phyloP scores from a whole-genome alignment of 2,113 vertebrate species.

The Pollachius pollachius region DNA sequence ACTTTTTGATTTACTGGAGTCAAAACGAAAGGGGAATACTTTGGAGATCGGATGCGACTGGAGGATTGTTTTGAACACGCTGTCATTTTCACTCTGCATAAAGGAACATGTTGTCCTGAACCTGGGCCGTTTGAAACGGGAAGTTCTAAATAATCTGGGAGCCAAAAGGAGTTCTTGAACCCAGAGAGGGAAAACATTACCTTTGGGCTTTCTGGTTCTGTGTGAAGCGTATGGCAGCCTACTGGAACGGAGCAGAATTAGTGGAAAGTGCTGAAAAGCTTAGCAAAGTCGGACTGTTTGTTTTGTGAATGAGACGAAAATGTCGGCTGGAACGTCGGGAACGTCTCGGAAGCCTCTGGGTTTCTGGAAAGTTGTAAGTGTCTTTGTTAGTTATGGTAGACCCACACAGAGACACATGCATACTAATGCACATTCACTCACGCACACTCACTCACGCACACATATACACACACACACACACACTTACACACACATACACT shows the following conservation, averaged over 20 bases:
- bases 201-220: conserved; percentile 29
- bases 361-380: conserved; percentile 57
- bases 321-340: conserved; percentile 31
- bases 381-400: conserved; percentile 43
- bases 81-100: conserved; percentile 16
- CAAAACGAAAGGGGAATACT: neutral
- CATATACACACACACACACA: too few relatives aligned
- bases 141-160: conserved; percentile 38
- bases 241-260: conserved; percentile 52
- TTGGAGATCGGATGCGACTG: neutral
- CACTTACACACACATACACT: too few relatives aligned
- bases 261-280: conserved; percentile 58
- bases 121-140: neutral
- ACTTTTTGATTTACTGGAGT: too few relatives aligned
- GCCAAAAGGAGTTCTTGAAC: conserved; percentile 31
- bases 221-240: conserved; percentile 36
- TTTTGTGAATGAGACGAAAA: conserved; percentile 60
- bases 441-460: neutral
- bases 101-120: conserved; percentile 26
- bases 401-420: neutral
- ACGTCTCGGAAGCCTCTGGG: conserved; percentile 28
- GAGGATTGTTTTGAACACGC: neutral
- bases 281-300: conserved; percentile 55
- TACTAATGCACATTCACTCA: neutral
- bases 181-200: conserved; percentile 54